These are phyloP conservation scores for Daboia siamensis DNA, from an alignment of 2,113 vertebrate species.

Conservation along the genomic window DNA sequence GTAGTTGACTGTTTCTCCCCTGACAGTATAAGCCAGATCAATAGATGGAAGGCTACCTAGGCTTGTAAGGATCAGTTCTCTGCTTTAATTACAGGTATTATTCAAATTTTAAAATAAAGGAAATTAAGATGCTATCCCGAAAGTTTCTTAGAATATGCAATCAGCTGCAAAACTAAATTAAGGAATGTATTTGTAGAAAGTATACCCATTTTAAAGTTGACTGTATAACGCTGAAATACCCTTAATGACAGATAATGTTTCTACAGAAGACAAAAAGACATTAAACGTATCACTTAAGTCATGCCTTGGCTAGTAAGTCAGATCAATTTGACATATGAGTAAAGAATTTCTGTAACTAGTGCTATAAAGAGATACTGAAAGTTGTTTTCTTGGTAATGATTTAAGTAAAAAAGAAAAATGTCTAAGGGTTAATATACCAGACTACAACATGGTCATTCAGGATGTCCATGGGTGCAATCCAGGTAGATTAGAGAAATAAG, in stretches of 20 bases:
- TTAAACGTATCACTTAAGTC: background rate
- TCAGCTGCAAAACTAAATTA: conserved; percentile 35
- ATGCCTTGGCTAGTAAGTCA: background rate
- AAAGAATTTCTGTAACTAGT: background rate
- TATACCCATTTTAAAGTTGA: background rate
- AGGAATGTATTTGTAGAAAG: background rate
- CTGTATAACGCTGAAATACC: background rate
- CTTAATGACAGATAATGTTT: background rate
- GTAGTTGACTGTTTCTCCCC: conserved; percentile 78
- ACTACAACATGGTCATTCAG: background rate
- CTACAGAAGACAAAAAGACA: background rate
- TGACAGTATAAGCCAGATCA: conserved; percentile 81
- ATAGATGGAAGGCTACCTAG: conserved; percentile 74
- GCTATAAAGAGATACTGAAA: conserved; percentile 7
- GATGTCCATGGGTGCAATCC: background rate
- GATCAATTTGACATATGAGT: background rate
- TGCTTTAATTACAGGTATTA: conserved; percentile 73
- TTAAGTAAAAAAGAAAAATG: background rate
- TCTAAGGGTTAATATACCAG: background rate
- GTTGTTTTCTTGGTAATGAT: background rate
- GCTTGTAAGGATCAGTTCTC: conserved; percentile 60
- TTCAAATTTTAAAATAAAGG: conserved; percentile 45
- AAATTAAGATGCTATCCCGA: conserved; percentile 43
- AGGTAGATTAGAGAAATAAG: conserved; percentile 3
- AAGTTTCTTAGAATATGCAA: conserved; percentile 29